Evolutionary conservation across 2,888 invertebrate genomes (phyloP), one percentile per base, ranked within the genome.

Genomic region (Hyppa rectilinea): DNA sequence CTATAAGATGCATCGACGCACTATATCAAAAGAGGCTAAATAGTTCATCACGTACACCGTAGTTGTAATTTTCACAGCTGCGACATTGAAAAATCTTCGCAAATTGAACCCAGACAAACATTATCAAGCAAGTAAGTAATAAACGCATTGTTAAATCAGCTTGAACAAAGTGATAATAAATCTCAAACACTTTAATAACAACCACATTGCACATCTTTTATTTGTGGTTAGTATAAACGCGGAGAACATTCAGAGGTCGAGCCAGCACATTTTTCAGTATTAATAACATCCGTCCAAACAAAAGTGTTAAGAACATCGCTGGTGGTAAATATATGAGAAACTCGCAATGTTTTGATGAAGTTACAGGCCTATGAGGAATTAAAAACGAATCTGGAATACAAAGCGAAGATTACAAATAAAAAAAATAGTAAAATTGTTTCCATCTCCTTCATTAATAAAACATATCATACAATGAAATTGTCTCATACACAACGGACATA

Each of bases 261-360:
- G 29, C 31, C 23, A 56, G 58, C 56, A 53, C 0, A 65, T 70
- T 66, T 53, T 65, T 63, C 69, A 26, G 34, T 38, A 47, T 62
- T 40, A 47, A 62, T 36, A 52, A 20, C 79, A 66, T 29, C 79
- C 74, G 78, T 59, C 2, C 34, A 78, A 79, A 78, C 75, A 79
- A 38, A 20, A 17, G 23, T 31, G 34, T 63, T 20, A 12, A 36
- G 47, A 36, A 7, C 9, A 23, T 26, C 36, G 62, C 47, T 47
- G 14, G 29, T 31, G 17, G 23, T 31, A 59, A 69, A 62, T 62
- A 69, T 60, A 36, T 26, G 14, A 55, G n/a, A 52, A 31, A 38
- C 34, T 63, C n/a, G 26, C 45, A 29, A 29, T 17, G 10, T 43
- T 34, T 45, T 55, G 20, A 45, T 17, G 12, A 49, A 40, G 17